These are phyloP conservation scores for Eulithis testata DNA, from an alignment of 2,888 invertebrate species.

Conservation along the genomic window DNA sequence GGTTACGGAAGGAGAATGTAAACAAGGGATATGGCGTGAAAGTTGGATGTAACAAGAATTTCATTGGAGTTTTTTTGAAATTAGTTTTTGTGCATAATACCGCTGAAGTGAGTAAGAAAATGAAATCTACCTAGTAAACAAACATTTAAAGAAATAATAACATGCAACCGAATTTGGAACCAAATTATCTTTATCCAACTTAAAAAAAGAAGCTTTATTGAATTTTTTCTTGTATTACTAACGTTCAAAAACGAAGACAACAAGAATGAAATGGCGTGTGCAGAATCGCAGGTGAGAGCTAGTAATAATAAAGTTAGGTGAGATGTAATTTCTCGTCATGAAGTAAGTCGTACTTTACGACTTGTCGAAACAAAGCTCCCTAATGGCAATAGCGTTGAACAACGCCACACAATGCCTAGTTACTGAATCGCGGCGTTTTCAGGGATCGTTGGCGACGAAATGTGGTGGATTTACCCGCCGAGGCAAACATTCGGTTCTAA, in stretches of 20 bases:
- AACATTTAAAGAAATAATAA: no score
- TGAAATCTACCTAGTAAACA: no score
- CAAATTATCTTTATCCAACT: no score
- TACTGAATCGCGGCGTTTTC: slow-evolving; percentile 52
- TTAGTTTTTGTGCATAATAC: slow-evolving; percentile 30
- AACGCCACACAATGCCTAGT: slow-evolving; percentile 48
- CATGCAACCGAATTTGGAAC: no score
- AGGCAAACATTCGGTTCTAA: slow-evolving; percentile 56
- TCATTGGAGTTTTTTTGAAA: slow-evolving; percentile 33
- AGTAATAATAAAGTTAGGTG: neutral
- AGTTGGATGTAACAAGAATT: slow-evolving; percentile 38
- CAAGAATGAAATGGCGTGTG: no score
- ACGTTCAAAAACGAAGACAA: no score
- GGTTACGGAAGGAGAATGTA: slow-evolving; percentile 35
- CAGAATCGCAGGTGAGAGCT: no score
- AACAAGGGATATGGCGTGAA: slow-evolving; percentile 39
- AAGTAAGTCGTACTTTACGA: slow-evolving; percentile 35
- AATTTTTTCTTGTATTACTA: no score
- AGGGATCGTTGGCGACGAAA: slow-evolving; percentile 53
- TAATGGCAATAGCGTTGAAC: slow-evolving; percentile 54
- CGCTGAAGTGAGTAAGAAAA: no score
- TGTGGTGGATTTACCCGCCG: slow-evolving; percentile 58
- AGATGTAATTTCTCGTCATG: slow-evolving; percentile 4
- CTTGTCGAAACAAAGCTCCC: slow-evolving; percentile 49
- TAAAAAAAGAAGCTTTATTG: no score